These are phyloP conservation scores for Manacus vitellinus DNA, from an alignment of 2,113 vertebrate species.

Conservation along the genomic window DNA sequence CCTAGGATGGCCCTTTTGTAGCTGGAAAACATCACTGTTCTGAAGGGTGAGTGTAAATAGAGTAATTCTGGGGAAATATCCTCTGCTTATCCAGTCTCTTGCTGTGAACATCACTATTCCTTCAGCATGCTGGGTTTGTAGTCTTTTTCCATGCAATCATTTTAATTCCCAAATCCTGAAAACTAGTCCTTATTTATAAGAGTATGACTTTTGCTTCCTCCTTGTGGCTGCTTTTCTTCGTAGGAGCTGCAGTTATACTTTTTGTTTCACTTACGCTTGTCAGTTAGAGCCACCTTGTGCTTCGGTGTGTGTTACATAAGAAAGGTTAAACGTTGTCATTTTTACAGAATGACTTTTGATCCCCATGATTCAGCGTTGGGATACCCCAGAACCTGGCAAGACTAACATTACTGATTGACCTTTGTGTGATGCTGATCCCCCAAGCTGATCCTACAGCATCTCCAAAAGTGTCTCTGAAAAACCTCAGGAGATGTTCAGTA, in stretches of 20 bases:
- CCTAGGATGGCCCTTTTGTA: neutral
- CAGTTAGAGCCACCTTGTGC: neutral
- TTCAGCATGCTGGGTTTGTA: neutral
- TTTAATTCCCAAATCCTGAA: neutral
- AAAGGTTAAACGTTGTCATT: neutral
- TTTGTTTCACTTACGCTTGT: neutral
- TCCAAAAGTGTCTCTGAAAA: neutral
- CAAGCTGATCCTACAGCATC: neutral
- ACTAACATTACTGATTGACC: neutral
- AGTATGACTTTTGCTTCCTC: neutral
- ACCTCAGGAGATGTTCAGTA: neutral
- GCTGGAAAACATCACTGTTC: neutral
- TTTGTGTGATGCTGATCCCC: neutral
- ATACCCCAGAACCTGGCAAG: neutral
- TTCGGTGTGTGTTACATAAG: neutral
- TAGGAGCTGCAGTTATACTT: neutral
- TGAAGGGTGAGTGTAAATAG: neutral
- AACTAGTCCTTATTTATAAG: neutral
- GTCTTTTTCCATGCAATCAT: neutral
- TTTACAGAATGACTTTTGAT: neutral
- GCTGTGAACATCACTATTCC: neutral
- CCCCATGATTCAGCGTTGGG: rapidly evolving
- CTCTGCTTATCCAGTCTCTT: neutral
- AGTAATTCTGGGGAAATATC: neutral
- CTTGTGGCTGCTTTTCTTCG: neutral